A percentile compares a stretch with the other conserved stretches of the same genome.
Evolutionary conservation across 2,888 invertebrate species (phyloP).

Genomic region (Rugalucina vietnamica): DNA sequence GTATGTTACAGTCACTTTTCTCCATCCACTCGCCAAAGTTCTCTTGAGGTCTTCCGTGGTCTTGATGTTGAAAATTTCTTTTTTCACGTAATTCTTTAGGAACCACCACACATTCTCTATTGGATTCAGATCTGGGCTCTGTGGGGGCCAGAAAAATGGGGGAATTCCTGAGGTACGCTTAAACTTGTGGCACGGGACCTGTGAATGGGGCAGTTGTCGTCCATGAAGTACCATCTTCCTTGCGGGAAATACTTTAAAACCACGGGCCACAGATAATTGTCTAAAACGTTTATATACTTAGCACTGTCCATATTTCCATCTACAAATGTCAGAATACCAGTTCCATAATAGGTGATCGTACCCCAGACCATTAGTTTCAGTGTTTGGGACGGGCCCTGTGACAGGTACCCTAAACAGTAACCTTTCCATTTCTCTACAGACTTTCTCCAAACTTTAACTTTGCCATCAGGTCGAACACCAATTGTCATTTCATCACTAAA

Average conservation of each 20-base stretch:
- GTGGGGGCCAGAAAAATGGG: constrained; percentile 18
- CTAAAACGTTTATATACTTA: constrained; percentile 8
- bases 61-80: neutral
- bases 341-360: neutral
- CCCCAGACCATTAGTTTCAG: constrained; percentile 19
- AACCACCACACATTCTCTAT: constrained; percentile 6
- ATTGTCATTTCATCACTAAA: too few species aligned
- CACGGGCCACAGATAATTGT: neutral
- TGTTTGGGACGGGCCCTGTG: neutral
- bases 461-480: constrained; percentile 11
- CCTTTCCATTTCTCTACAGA: constrained; percentile 22
- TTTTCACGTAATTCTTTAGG: neutral
- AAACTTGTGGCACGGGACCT: constrained; percentile 1
- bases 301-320: constrained; percentile 16
- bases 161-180: constrained; percentile 15
- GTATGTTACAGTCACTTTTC: neutral
- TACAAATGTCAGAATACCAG: constrained; percentile 6
- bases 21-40: neutral
- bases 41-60: neutral
- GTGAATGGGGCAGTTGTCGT: neutral
- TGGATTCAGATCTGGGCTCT: constrained; percentile 16
- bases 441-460: constrained; percentile 34
- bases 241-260: too few species aligned
- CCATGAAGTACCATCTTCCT: neutral
- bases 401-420: constrained; percentile 11